Conservation (phyloP, 2,888 invertebrate species). For the Eudasyphora cyanicolor region DNA sequence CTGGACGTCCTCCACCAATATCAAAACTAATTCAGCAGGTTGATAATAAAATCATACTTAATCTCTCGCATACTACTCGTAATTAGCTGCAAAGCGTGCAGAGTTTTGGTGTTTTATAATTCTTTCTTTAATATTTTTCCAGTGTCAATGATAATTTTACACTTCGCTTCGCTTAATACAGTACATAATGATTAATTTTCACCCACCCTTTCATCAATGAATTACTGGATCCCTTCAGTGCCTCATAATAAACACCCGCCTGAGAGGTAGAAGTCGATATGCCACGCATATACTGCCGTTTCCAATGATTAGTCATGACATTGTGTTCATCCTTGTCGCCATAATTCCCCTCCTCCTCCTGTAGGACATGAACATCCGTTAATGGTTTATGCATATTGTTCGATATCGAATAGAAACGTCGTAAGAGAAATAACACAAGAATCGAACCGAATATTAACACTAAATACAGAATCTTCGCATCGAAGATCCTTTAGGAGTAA, state of each 20-base stretch:
- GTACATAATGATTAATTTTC: no score
- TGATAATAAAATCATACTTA: no score
- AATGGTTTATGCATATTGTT: conserved; percentile 72
- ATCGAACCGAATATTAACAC: neutral
- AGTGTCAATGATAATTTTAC: no score
- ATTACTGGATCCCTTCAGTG: conserved; percentile 75
- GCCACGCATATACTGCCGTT: conserved; percentile 77
- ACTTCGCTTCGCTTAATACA: no score
- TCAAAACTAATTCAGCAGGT: no score
- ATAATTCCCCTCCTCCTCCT: conserved; percentile 70
- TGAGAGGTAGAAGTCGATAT: conserved; percentile 76
- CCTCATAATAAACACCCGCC: conserved; percentile 76
- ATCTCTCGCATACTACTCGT: no score
- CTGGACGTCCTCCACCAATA: no score
- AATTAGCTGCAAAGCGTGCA: no score
- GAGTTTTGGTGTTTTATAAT: no score
- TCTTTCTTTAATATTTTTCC: no score
- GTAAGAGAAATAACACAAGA: neutral
- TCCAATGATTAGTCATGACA: conserved; percentile 72
- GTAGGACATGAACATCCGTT: conserved; percentile 72
- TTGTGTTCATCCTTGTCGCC: conserved; percentile 71
- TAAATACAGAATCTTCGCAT: neutral
- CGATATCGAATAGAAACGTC: neutral
- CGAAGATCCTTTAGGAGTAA: neutral
- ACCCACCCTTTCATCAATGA: conserved; percentile 75